Conservation (phyloP, 1,140 invertebrate genomes). For the Aphaenogaster rudis region DNA sequence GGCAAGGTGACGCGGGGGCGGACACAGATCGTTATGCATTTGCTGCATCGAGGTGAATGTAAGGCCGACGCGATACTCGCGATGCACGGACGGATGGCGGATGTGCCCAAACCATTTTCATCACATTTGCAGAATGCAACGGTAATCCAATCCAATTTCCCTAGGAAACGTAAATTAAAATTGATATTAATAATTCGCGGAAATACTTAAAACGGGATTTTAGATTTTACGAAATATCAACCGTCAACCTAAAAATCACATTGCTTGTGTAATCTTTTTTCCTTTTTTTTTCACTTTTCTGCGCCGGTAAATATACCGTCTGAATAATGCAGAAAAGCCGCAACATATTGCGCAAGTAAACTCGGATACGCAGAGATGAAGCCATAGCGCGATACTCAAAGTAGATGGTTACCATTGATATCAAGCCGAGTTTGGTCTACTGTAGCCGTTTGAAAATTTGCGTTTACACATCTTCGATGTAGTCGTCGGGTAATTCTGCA, state of each 20-base stretch:
- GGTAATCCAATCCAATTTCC: not conserved
- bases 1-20: constrained; percentile 1
- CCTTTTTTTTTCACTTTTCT: not conserved
- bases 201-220: not conserved
- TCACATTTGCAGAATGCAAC: constrained; percentile 21
- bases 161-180: not conserved
- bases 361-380: not conserved
- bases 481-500: constrained; percentile 52
- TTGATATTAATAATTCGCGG: not conserved
- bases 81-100: not conserved
- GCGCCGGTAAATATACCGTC: not conserved
- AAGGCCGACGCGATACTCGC: constrained; percentile 13
- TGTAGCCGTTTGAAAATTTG: constrained; percentile 55
- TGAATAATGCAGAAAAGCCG: constrained; percentile 8
- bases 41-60: constrained; percentile 40
- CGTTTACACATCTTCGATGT: constrained; percentile 48
- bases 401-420: constrained; percentile 45
- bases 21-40: constrained; percentile 52
- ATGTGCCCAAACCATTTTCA: constrained; percentile 4
- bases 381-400: constrained; percentile 14
- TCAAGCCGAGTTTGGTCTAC: constrained; percentile 47
- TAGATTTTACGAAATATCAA: not conserved
- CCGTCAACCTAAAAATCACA: not conserved
- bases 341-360: not conserved
- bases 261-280: not conserved